phyloP scores from a whole-genome alignment of 2,797 vertebrate species.

The Ambastaia sidthimunki region DNA sequence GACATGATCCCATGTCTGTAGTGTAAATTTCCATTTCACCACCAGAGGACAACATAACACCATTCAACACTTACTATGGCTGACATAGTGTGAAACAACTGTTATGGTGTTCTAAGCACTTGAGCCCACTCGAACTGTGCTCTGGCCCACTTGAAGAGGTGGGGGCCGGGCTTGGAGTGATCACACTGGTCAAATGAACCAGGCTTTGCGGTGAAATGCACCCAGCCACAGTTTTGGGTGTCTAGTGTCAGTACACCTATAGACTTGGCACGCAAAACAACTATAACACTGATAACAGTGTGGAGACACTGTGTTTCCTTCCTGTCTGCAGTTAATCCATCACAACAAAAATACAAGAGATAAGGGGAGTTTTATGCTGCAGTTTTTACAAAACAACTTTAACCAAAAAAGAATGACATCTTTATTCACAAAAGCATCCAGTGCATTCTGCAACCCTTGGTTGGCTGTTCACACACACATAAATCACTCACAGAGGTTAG shows the following conservation, averaged over 20 bases:
- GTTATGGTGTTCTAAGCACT: too few species aligned
- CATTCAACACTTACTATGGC: conserved; percentile 7
- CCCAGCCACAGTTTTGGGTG: too few species aligned
- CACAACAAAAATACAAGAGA: conserved; percentile 2
- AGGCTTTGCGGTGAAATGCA: too few species aligned
- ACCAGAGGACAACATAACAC: conserved; percentile 64
- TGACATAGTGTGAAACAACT: not conserved
- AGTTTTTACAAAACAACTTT: conserved; percentile 55
- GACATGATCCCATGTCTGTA: not conserved
- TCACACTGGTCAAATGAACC: too few species aligned
- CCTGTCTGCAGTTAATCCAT: conserved; percentile 28
- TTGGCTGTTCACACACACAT: conserved; percentile 40
- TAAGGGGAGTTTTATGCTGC: conserved; percentile 40
- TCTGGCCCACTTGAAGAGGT: too few species aligned
- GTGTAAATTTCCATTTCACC: conserved; percentile 50
- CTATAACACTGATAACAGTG: conserved; percentile 58
- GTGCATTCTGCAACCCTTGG: conserved; percentile 59
- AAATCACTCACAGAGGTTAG: conserved; percentile 51
- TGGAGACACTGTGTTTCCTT: conserved; percentile 26
- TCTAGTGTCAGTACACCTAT: too few species aligned
- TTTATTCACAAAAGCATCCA: conserved; percentile 64
- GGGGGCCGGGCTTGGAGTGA: too few species aligned
- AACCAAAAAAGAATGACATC: conserved; percentile 50
- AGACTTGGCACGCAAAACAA: not conserved
- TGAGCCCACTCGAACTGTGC: too few species aligned